Conservation (phyloP, 2,888 invertebrate genomes). For the Acleris emargana region DNA sequence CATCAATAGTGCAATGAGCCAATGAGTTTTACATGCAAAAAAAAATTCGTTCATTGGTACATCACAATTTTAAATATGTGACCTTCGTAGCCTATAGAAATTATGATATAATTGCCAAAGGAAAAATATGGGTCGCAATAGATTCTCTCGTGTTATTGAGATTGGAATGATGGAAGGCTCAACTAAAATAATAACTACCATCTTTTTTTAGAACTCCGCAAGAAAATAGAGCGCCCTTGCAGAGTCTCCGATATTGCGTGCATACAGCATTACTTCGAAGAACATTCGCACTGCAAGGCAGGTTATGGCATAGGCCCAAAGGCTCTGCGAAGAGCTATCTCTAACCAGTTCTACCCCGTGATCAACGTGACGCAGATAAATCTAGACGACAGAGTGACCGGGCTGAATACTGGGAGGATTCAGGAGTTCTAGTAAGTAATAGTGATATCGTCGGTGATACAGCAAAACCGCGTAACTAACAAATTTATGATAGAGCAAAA, state of each 20-base stretch:
- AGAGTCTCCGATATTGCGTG: slow-evolving; percentile 41
- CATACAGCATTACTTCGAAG: slow-evolving; percentile 43
- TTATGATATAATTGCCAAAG: no score
- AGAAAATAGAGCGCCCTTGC: slow-evolving; percentile 41
- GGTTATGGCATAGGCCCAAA: slow-evolving; percentile 41
- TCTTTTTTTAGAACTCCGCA: slow-evolving; percentile 26
- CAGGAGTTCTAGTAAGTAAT: slow-evolving; percentile 46
- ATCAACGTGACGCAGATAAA: slow-evolving; percentile 39
- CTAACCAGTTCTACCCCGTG: slow-evolving; percentile 35
- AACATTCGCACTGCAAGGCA: slow-evolving; percentile 41
- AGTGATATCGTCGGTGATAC: no score
- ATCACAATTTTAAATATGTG: no score
- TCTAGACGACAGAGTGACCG: slow-evolving; percentile 34
- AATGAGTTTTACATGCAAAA: no score
- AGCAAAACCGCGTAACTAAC: no score
- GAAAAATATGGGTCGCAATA: no score
- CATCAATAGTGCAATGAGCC: no score
- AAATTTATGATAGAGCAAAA: no score
- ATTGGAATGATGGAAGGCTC: no score
- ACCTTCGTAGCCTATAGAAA: no score
- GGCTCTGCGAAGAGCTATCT: slow-evolving; percentile 36
- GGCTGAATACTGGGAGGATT: slow-evolving; percentile 42
- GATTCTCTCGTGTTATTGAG: no score
- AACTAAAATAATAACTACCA: not conserved
- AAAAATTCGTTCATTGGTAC: no score